Percentiles rank a stretch among this genome's conserved stretches.
These are phyloP conservation scores for Tragelaphus scriptus DNA, from an alignment of 2,113 vertebrate genomes.

Conservation along the genomic window DNA sequence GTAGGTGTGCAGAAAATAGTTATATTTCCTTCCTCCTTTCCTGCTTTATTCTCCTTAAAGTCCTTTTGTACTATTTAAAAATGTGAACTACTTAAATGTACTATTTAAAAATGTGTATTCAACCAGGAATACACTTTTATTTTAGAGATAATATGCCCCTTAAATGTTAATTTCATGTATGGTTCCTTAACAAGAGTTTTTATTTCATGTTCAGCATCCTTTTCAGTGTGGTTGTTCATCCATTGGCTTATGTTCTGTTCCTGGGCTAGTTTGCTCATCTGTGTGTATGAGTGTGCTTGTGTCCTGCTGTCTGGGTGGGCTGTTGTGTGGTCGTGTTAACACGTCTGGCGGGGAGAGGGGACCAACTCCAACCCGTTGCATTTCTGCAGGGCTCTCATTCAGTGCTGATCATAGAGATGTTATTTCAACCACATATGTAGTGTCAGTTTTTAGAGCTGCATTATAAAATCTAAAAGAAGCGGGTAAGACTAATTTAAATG, in stretches of 20 bases:
- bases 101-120: not conserved
- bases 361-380: fast-evolving
- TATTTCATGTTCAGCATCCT: not conserved
- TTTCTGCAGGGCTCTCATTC: not conserved
- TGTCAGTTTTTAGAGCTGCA: not conserved
- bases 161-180: not conserved
- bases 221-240: not conserved
- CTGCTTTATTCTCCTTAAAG: not conserved
- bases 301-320: not conserved
- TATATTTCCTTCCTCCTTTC: not conserved
- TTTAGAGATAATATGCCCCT: not conserved
- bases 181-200: not conserved
- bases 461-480: not conserved
- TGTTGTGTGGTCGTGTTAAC: not conserved
- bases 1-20: not conserved
- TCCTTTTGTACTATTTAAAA: not conserved
- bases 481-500: not conserved
- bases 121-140: not conserved
- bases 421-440: not conserved
- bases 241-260: not conserved
- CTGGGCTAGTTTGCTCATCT: not conserved
- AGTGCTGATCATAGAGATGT: not conserved
- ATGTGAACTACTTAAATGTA: not conserved
- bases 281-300: not conserved
- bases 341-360: not conserved